Evolutionary conservation across 2,797 vertebrate genomes (phyloP).

Genomic region (Pseudomugil tenellus): DNA sequence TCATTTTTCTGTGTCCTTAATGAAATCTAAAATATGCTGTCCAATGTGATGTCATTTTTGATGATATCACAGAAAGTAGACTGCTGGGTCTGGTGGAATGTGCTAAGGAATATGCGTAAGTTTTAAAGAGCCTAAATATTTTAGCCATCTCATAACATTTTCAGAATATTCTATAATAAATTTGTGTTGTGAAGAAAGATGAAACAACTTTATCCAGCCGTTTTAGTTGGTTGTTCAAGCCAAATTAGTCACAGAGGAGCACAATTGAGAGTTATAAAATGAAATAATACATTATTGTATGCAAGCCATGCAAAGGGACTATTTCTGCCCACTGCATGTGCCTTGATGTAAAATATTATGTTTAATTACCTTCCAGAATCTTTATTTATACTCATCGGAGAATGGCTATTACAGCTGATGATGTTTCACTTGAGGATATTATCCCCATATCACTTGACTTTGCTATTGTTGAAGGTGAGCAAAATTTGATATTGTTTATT

Average conservation of each 20-base stretch:
- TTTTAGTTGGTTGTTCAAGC: background rate
- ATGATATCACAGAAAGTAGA: slow-evolving; percentile 84
- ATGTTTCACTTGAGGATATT: slow-evolving; percentile 89
- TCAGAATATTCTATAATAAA: background rate
- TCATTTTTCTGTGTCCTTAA: slow-evolving; percentile 76
- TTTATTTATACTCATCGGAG: slow-evolving; percentile 90
- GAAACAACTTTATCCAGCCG: background rate
- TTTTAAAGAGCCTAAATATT: slow-evolving; percentile 22
- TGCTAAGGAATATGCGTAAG: slow-evolving; percentile 82
- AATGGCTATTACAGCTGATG: slow-evolving; percentile 93
- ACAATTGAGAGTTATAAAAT: slow-evolving; percentile 1
- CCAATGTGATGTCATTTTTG: slow-evolving; percentile 82
- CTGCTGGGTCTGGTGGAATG: slow-evolving; percentile 89
- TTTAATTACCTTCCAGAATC: slow-evolving; percentile 78
- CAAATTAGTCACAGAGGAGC: background rate
- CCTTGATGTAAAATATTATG: background rate
- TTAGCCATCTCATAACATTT: background rate
- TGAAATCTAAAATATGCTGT: slow-evolving; percentile 82
- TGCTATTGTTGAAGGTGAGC: slow-evolving; percentile 89
- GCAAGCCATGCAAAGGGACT: background rate
- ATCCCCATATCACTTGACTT: slow-evolving; percentile 88
- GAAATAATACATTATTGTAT: background rate
- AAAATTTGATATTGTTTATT: background rate
- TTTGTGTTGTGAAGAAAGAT: background rate
- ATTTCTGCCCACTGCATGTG: background rate